Evolutionary conservation across 2,888 invertebrate species (phyloP).

Genomic region (Standfussiana lucernea): DNA sequence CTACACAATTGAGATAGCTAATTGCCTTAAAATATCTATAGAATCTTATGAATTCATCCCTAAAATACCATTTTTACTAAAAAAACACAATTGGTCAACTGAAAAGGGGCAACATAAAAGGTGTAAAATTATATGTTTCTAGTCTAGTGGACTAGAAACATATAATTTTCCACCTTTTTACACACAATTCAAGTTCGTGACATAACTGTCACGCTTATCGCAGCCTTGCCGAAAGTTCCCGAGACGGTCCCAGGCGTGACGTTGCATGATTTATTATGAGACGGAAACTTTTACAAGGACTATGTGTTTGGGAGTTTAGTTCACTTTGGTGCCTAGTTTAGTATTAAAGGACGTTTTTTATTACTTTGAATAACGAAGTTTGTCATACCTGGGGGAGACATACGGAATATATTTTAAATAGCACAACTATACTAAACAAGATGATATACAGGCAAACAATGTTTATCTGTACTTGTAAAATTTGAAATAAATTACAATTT

Average conservation of each 20-base stretch:
- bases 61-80: neutral
- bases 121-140: too few species aligned
- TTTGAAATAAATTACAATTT: neutral
- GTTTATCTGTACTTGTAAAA: too few species aligned
- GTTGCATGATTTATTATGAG: conserved; percentile 49
- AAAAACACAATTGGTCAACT: conserved; percentile 1
- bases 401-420: neutral
- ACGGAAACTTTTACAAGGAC: conserved; percentile 11
- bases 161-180: conserved; percentile 43
- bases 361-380: neutral
- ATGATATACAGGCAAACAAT: neutral
- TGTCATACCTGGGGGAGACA: neutral
- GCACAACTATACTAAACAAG: neutral
- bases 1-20: too few species aligned
- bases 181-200: conserved; percentile 51
- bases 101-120: too few species aligned
- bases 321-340: neutral
- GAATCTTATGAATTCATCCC: neutral
- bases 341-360: conserved; percentile 5
- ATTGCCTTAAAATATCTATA: neutral
- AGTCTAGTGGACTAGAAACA: conserved; percentile 4
- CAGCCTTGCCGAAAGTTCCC: conserved; percentile 46
- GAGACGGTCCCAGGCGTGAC: conserved; percentile 39
- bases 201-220: conserved; percentile 50
- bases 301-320: conserved; percentile 24